Percentiles rank a stretch among this genome's conserved stretches.
Conservation (phyloP, 1,140 invertebrate genomes). For the Drosophila saltans region DNA sequence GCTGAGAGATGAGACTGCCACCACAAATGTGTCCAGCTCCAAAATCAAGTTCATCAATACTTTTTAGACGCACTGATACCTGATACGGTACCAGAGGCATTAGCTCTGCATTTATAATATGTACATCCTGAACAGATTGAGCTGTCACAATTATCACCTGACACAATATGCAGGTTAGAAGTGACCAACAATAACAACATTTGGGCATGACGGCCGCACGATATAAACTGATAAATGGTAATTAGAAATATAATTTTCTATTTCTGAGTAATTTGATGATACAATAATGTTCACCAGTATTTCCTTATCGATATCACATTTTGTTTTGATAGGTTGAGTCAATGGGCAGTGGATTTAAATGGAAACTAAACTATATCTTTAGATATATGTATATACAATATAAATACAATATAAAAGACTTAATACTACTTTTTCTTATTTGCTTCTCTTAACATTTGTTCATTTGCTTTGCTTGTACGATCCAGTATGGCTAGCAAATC, state of each 20-base stretch:
- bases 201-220: slow-evolving; percentile 2
- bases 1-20: slow-evolving; percentile 84
- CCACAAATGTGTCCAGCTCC: slow-evolving; percentile 84
- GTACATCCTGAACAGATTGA: slow-evolving; percentile 22
- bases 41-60: slow-evolving; percentile 16
- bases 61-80: slow-evolving; percentile 36
- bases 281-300: neutral
- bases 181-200: neutral
- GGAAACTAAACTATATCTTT: neutral
- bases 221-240: slow-evolving; percentile 17
- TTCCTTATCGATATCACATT: slow-evolving; percentile 16
- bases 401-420: no score
- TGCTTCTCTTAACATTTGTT: slow-evolving; percentile 2
- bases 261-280: neutral
- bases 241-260: slow-evolving; percentile 1
- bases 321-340: slow-evolving; percentile 4
- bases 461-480: slow-evolving; percentile 7
- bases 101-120: slow-evolving; percentile 31
- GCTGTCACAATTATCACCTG: slow-evolving; percentile 6
- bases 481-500: slow-evolving; percentile 4
- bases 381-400: neutral
- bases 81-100: slow-evolving; percentile 37
- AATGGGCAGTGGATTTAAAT: neutral
- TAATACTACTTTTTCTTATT: neutral
- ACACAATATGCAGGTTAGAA: neutral